phyloP scores from a whole-genome alignment of 2,113 vertebrate genomes.

The Anhinga anhinga region DNA sequence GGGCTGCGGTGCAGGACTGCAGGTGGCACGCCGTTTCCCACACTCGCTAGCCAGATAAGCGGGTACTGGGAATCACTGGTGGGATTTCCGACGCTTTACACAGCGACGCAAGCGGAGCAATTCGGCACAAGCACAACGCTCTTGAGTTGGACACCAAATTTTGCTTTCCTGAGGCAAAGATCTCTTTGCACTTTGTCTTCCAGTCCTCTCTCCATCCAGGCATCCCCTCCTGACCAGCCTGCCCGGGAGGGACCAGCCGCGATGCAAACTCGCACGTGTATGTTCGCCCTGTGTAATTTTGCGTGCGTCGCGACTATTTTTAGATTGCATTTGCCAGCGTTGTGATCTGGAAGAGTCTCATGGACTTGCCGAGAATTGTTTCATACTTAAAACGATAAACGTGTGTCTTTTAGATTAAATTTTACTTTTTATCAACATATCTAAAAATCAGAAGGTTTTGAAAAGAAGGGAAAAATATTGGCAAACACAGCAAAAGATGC shows the following conservation, averaged over 20 bases:
- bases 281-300: background rate
- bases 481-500: background rate
- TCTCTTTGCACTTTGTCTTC: background rate
- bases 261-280: rapidly evolving
- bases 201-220: background rate
- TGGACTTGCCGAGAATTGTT: background rate
- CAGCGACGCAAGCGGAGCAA: rapidly evolving
- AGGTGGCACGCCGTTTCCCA: rapidly evolving
- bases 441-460: background rate
- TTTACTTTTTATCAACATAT: background rate
- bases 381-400: background rate
- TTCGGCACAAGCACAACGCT: rapidly evolving
- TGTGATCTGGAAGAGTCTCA: background rate
- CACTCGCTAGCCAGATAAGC: background rate
- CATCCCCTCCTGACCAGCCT: too few species aligned
- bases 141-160: too few species aligned
- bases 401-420: too few species aligned
- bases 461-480: background rate
- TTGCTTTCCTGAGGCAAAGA: background rate
- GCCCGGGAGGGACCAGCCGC: background rate
- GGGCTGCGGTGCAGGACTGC: background rate
- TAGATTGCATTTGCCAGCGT: background rate
- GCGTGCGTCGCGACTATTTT: background rate
- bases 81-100: background rate
- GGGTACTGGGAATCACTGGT: background rate